phyloP scores from a whole-genome alignment of 1,140 invertebrate species.

The Caenorhabditis remanei region DNA sequence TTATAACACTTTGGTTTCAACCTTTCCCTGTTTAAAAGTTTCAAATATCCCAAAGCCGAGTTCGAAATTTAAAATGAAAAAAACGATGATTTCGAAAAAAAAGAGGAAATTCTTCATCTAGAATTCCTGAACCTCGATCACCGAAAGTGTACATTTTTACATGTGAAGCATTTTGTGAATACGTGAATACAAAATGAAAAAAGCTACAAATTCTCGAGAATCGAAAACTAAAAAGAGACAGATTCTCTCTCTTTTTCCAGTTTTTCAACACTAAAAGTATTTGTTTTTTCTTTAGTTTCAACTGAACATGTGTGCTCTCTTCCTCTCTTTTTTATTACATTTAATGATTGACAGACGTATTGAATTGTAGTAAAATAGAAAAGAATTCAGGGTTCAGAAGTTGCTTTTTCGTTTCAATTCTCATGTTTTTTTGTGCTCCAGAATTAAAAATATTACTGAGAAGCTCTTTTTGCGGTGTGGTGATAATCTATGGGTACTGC shows the following conservation, averaged over 20 bases:
- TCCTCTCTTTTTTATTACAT: neutral
- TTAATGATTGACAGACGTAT: constrained; percentile 18
- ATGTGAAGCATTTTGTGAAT: neutral
- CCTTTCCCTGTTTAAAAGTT: too few relatives aligned
- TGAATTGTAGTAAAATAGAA: neutral
- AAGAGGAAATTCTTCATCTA: neutral
- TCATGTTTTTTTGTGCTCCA: too few relatives aligned
- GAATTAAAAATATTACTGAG: too few relatives aligned
- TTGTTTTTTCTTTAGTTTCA: constrained; percentile 13
- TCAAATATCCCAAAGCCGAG: too few relatives aligned
- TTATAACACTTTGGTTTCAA: too few relatives aligned
- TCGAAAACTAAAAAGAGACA: neutral
- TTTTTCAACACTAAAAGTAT: constrained; percentile 1
- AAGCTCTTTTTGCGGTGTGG: too few relatives aligned
- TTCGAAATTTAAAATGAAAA: neutral
- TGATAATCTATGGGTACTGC: too few relatives aligned
- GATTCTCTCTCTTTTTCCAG: neutral
- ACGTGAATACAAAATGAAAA: constrained; percentile 43
- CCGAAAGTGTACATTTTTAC: neutral
- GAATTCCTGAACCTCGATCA: neutral
- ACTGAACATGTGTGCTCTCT: constrained; percentile 5
- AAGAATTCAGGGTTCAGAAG: neutral
- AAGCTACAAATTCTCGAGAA: constrained; percentile 21
- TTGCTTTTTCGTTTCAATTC: neutral
- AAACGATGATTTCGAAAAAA: neutral